Evolutionary conservation across 2,888 invertebrate species (phyloP).

Genomic region (Nesidiocoris tenuis): DNA sequence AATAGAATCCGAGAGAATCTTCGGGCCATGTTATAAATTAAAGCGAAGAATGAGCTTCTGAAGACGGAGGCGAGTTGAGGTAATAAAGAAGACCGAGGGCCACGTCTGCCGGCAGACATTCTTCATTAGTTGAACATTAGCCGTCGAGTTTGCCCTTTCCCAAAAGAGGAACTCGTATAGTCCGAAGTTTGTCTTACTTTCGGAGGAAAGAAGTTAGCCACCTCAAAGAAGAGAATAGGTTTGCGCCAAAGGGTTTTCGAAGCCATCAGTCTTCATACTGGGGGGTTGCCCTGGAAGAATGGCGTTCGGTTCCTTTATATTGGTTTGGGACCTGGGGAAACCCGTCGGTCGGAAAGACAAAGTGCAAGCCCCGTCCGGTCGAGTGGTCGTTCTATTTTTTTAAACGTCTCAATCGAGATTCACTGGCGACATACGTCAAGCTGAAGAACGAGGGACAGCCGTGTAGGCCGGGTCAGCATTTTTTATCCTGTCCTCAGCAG

Average conservation of each 20-base stretch:
- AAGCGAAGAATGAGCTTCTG: not conserved
- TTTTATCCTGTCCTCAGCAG: too few relatives aligned
- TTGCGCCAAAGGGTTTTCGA: conserved; percentile 17
- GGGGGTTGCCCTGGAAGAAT: not conserved
- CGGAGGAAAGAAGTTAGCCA: not conserved
- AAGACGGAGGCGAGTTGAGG: conserved; percentile 25
- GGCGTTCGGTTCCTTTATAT: not conserved
- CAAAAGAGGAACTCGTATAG: not conserved
- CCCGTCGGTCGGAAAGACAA: not conserved
- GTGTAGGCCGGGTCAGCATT: too few relatives aligned
- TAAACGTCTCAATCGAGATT: not conserved
- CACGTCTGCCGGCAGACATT: conserved; percentile 12
- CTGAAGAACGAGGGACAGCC: too few relatives aligned
- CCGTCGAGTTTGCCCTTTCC: conserved; percentile 12
- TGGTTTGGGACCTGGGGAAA: not conserved
- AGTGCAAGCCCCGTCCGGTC: not conserved
- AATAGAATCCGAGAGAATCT: not conserved
- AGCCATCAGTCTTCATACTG: conserved; percentile 31
- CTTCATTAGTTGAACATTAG: conserved; percentile 42
- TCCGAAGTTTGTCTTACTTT: not conserved
- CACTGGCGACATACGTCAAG: not conserved
- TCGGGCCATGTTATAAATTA: not conserved
- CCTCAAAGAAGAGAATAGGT: not conserved
- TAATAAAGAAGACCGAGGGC: conserved; percentile 34
- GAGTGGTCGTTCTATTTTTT: not conserved